These are phyloP conservation scores for Temnothorax nylanderi DNA, from an alignment of 1,140 invertebrate species.

Conservation along the genomic window DNA sequence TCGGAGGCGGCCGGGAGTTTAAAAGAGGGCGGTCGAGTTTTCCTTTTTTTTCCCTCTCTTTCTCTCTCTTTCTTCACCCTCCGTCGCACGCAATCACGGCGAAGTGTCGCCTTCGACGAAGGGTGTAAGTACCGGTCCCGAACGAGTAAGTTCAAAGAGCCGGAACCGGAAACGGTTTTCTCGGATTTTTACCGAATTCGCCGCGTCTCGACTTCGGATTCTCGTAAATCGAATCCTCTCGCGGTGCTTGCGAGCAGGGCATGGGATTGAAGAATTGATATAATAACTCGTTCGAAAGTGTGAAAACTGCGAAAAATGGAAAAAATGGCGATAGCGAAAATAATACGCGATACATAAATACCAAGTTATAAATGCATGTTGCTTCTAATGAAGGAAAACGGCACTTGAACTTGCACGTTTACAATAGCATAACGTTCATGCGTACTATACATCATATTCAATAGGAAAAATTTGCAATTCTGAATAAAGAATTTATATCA, in stretches of 20 bases:
- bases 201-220: slow-evolving; percentile 45
- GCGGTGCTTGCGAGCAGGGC: neutral
- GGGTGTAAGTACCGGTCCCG: slow-evolving; percentile 68
- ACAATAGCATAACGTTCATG: neutral
- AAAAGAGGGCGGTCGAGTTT: slow-evolving; percentile 67
- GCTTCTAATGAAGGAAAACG: neutral
- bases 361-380: neutral
- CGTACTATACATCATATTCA: neutral
- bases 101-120: slow-evolving; percentile 66
- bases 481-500: neutral
- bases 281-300: slow-evolving; percentile 2
- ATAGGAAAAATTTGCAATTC: neutral
- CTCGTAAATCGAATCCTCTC: slow-evolving; percentile 45
- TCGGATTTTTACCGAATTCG: slow-evolving; percentile 61
- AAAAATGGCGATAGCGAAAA: neutral
- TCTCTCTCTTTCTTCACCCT: slow-evolving; percentile 62
- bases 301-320: neutral
- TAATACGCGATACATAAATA: neutral
- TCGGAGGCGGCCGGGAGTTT: slow-evolving; percentile 47
- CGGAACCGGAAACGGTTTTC: slow-evolving; percentile 70
- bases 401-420: neutral
- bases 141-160: slow-evolving; percentile 68
- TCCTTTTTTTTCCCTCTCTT: slow-evolving; percentile 29
- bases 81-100: slow-evolving; percentile 70
- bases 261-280: slow-evolving; percentile 27